Evolutionary conservation across 2,888 invertebrate genomes (phyloP).

Genomic region (Dicyrtoma fusca): DNA sequence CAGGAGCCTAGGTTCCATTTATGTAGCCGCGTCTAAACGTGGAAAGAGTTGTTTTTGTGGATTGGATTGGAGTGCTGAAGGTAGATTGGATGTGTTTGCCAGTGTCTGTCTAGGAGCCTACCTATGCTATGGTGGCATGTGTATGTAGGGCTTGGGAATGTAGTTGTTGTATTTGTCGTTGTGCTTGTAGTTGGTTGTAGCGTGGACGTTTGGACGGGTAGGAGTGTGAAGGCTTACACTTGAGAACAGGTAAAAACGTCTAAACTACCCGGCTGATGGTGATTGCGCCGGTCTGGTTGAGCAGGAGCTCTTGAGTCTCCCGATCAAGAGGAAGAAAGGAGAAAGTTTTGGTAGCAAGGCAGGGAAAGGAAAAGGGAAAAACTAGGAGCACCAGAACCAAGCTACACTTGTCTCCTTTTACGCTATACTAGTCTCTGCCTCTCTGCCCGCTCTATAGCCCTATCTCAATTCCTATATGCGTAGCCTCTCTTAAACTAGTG

Average conservation of each 20-base stretch:
- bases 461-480: background rate
- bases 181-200: no score
- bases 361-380: background rate
- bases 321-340: slow-evolving; percentile 16
- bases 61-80: no score
- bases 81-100: background rate
- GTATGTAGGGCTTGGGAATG: background rate
- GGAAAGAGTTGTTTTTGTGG: no score
- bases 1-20: background rate
- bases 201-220: background rate
- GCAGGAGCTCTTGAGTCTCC: background rate
- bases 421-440: no score
- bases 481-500: no score
- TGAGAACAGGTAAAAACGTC: slow-evolving; percentile 32
- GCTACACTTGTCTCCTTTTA: no score
- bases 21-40: background rate
- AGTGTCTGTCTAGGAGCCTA: background rate
- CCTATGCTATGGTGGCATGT: no score
- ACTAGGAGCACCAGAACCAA: background rate
- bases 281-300: slow-evolving; percentile 36
- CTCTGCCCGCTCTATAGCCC: no score
- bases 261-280: slow-evolving; percentile 19
- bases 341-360: background rate
- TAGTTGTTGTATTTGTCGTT: no score
- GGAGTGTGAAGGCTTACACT: slow-evolving; percentile 6